These are phyloP conservation scores for Aurelia aurita DNA, from an alignment of 30 jellyfish, hydroid and myxozoan genomes.

Conservation along the genomic window DNA sequence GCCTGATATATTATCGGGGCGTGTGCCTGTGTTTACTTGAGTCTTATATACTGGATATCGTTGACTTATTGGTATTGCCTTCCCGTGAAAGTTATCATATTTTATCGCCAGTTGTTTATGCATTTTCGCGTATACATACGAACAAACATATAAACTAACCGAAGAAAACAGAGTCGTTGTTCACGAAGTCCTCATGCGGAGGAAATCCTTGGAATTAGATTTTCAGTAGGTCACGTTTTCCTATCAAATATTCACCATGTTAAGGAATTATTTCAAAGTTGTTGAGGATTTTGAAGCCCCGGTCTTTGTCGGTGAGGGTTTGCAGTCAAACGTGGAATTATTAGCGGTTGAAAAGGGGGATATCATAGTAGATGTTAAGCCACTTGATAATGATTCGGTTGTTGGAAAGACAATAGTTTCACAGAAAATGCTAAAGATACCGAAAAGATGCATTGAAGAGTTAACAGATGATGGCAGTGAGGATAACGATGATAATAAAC, in stretches of 20 bases:
- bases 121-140: neutral
- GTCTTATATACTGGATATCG: too few relatives aligned
- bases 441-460: conserved; percentile 59
- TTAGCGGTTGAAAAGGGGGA: conserved; percentile 86
- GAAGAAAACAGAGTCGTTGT: conserved; percentile 19
- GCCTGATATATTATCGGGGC: neutral
- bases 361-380: conserved; percentile 76
- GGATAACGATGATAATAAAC: conserved; percentile 22
- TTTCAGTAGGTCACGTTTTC: conserved; percentile 10
- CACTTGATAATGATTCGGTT: conserved; percentile 44
- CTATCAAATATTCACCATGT: conserved; percentile 26
- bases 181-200: neutral
- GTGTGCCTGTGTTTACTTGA: neutral
- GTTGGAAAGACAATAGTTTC: conserved; percentile 67
- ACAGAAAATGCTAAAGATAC: conserved; percentile 71
- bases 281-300: conserved; percentile 59
- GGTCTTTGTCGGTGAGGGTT: conserved; percentile 16
- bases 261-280: conserved; percentile 70
- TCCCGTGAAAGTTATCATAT: neutral
- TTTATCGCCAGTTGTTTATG: neutral
- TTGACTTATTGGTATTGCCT: too few relatives aligned
- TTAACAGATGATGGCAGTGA: conserved; percentile 41
- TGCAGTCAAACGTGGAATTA: conserved; percentile 27
- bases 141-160: neutral
- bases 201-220: conserved; percentile 26